These are phyloP conservation scores for Rotaria magnacalcarata DNA, from an alignment of 2,888 invertebrate species.

Conservation along the genomic window DNA sequence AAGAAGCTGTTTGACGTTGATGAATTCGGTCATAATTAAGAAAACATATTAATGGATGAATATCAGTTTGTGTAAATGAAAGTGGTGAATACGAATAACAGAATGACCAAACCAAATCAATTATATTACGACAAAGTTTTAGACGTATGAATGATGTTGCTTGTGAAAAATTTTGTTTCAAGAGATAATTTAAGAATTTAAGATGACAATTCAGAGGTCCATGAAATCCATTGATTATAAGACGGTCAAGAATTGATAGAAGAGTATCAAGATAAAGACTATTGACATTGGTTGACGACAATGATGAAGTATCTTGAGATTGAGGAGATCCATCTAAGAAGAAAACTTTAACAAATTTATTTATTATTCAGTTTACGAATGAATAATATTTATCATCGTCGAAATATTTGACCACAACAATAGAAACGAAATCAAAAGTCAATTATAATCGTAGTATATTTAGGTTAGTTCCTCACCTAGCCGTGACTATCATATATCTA, in stretches of 20 bases:
- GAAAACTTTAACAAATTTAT: background rate
- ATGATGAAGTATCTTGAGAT: background rate
- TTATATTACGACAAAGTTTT: background rate
- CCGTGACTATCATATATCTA: no score
- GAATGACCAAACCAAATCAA: conserved; percentile 31
- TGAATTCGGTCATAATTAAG: conserved; percentile 27
- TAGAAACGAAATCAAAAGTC: no score
- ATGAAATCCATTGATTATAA: background rate
- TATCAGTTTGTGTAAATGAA: background rate
- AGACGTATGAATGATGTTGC: background rate
- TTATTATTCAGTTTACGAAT: no score
- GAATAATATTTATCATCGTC: no score
- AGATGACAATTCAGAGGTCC: conserved; percentile 23
- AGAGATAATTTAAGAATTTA: background rate
- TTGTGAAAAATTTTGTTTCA: background rate
- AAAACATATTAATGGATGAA: conserved; percentile 33
- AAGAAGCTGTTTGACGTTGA: background rate
- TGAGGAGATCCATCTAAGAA: background rate
- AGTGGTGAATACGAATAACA: conserved; percentile 1
- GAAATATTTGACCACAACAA: background rate
- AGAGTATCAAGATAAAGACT: background rate
- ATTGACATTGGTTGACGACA: background rate
- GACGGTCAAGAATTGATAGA: background rate
- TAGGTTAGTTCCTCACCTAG: no score
- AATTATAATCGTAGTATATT: no score